Conservation (phyloP, 2,113 vertebrate genomes). For the Hemicordylus capensis region DNA sequence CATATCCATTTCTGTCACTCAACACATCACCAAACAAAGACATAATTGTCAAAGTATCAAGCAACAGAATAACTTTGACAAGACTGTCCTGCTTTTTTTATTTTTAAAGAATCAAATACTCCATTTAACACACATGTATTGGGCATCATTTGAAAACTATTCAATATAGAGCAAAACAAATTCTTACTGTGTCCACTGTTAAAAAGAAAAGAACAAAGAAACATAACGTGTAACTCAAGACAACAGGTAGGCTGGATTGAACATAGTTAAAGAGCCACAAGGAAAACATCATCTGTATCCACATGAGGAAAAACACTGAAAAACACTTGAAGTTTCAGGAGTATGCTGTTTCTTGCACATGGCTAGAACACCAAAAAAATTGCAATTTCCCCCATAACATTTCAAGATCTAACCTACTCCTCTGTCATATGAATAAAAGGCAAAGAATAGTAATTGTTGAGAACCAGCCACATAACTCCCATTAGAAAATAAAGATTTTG, state of each 20-base stretch:
- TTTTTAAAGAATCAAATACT: background rate
- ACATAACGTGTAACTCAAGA: background rate
- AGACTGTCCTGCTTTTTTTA: background rate
- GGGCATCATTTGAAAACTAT: background rate
- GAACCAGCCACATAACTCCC: background rate
- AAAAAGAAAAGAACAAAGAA: background rate
- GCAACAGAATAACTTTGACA: background rate
- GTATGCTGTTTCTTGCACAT: background rate
- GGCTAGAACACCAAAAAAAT: constrained; percentile 33
- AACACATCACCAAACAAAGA: constrained; percentile 32
- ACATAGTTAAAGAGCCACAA: background rate
- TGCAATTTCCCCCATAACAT: constrained; percentile 22
- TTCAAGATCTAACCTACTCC: constrained; percentile 12
- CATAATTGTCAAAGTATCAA: constrained; percentile 18
- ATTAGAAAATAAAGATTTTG: too few relatives aligned
- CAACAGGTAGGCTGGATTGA: background rate
- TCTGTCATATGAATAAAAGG: background rate
- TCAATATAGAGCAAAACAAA: background rate
- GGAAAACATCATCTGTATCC: background rate
- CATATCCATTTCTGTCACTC: constrained; percentile 2
- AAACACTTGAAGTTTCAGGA: constrained; percentile 12
- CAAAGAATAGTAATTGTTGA: background rate
- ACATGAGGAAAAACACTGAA: background rate
- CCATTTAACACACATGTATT: background rate
- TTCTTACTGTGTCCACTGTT: background rate